Evolutionary conservation across 1,140 invertebrate species (phyloP), one percentile per base, ranked within the genome.

Genomic region (Drosophila suzukii): DNA sequence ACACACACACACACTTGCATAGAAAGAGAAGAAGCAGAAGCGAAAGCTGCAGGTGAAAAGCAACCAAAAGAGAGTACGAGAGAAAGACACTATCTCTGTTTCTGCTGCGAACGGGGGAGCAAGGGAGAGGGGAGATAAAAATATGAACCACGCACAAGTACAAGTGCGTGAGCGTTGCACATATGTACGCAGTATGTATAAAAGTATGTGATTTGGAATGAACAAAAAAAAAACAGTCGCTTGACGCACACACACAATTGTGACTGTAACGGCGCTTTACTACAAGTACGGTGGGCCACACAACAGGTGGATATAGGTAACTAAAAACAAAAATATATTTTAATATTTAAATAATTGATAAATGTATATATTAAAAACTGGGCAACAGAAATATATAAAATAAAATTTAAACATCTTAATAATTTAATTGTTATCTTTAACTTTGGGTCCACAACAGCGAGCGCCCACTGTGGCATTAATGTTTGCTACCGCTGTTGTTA

Each of bases 21-120:
- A 20, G 24, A 38, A 34, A 24, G n/a, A 36, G 50, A 44, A 44
- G 46, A 17, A 57, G 65, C 78, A 39, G 47, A 66, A 77, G 77
- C 81, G 81, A 83, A 83, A 83, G 81, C 81, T 82, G 80, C 81
- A 84, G 81, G 81, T 84, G 83, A 63, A 85, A 77, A 80, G 55
- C 65, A 75, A 77, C 58, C 13, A 53, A 13, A 36, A 60, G 38
- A 56, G 38, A 38, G 20, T 46, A 53, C 36, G 32, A 59, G 51
- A 54, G 53, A 8, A 36, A 54, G 51, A 38, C 44, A 56, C 46
- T 41, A 44, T 44, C 43, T 61, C 39, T 57, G 30, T 17, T 20
- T 56, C 39, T 57, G 30, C 13, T 20, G 8, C 20, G 11, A 27
- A 57, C 30, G 32, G 32, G 0, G 32, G 67, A 38, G 39, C 39